Base-by-base conservation (phyloP, 2,113 vertebrate genomes). In the Pungitius pungitius region DNA sequence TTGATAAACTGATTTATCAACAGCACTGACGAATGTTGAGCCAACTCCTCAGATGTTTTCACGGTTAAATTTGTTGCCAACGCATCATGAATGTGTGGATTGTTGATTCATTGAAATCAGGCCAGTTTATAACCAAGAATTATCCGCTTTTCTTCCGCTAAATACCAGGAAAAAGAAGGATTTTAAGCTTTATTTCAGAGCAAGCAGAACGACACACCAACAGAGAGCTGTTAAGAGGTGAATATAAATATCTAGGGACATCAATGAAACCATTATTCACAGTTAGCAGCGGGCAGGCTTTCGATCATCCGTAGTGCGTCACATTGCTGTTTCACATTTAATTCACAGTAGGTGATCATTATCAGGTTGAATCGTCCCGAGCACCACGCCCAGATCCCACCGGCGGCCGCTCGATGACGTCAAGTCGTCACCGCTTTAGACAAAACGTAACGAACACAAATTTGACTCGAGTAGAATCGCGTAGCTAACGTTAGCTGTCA, bases 321-420 rank as follows among this genome's bases (percentile, higher is more conserved):
- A 35, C 33, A 35, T 35, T 35, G 33, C 33, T 6, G 33, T 35
- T 35, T 35, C 33, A 35, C 33, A 30, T 30, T 30, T 30, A n/a
- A n/a, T n/a, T n/a, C n/a, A n/a, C n/a, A n/a, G n/a, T n/a, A n/a
- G n/a, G n/a, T n/a, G n/a, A n/a, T n/a, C n/a, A n/a, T n/a, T n/a
- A n/a, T n/a, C n/a, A n/a, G n/a, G n/a, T n/a, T n/a, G n/a, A n/a
- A n/a, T n/a, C n/a, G n/a, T n/a, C n/a, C n/a, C n/a, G 52, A 24
- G 37, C 2, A 52, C 43, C n/a, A 22, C 62, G 39, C 69, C 69
- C 64, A 14, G 30, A 27, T 5, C 14, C 10, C 84, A 87, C 43
- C 60, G 13, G 59, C 12, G 13, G 26, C 22, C 30, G 51, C 30
- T 40, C 61, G 8, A 37, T 27, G 37, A 26, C 10, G n/a, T 8